Percentiles rank a stretch among this genome's conserved stretches.
Evolutionary conservation across 2,888 invertebrate species (phyloP).

Genomic region (Ceraclea dissimilis): DNA sequence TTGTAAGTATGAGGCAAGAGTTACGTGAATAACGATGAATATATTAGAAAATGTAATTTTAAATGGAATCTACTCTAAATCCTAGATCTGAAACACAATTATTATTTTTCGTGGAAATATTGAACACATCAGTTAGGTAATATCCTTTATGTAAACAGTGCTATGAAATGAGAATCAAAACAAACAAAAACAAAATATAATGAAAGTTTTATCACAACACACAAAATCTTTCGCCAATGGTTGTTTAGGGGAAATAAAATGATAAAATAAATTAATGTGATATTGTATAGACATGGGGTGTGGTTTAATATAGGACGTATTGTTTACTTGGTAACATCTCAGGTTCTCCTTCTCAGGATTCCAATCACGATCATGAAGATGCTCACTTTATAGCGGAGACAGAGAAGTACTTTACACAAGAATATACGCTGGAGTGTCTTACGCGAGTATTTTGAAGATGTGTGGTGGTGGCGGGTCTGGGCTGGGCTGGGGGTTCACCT

Average conservation of each 20-base stretch:
- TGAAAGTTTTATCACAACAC: conserved; percentile 2
- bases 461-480: not conserved
- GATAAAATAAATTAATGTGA: not conserved
- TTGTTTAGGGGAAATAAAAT: not conserved
- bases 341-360: not conserved
- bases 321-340: too few relatives aligned
- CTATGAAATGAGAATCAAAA: not conserved
- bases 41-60: too few relatives aligned
- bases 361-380: conserved; percentile 2
- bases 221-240: not conserved
- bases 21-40: too few relatives aligned
- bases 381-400: not conserved
- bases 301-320: not conserved
- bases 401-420: not conserved
- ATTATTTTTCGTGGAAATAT: too few relatives aligned
- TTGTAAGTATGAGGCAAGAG: too few relatives aligned
- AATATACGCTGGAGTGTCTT: not conserved
- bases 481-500: not conserved
- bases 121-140: not conserved
- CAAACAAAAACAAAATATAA: not conserved
- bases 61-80: too few relatives aligned
- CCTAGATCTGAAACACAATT: too few relatives aligned
- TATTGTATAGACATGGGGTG: not conserved
- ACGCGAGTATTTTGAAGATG: not conserved
- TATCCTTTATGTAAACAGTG: not conserved